A percentile compares a stretch with the other conserved stretches of the same genome.
phyloP scores from a whole-genome alignment of 2,113 vertebrate species.

The Callithrix jacchus region DNA sequence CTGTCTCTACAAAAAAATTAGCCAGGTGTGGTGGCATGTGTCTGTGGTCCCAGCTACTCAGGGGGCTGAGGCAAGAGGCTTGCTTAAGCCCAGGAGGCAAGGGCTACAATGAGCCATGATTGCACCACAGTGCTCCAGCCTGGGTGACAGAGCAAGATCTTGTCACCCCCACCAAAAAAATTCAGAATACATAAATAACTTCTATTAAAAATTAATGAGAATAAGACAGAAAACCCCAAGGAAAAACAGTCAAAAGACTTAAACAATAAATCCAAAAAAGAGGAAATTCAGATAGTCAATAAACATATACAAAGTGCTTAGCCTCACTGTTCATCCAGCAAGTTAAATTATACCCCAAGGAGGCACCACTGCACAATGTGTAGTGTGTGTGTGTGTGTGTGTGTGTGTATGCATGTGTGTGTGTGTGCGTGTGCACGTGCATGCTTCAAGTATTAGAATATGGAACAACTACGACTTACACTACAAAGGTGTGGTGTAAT shows the following conservation, averaged over 20 bases:
- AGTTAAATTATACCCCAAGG: not conserved
- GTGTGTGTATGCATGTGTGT: not conserved
- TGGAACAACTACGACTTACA: not conserved
- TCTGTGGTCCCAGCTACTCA: too few relatives aligned
- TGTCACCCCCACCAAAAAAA: too few relatives aligned
- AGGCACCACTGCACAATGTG: not conserved
- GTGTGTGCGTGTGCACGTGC: too few relatives aligned
- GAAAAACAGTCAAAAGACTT: not conserved
- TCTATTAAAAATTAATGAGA: not conserved
- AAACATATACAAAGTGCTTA: not conserved
- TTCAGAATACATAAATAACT: not conserved
- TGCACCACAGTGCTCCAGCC: too few relatives aligned
- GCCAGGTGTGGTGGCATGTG: too few relatives aligned
- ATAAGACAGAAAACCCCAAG: not conserved
- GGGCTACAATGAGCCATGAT: too few relatives aligned
- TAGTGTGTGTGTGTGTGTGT: too few relatives aligned
- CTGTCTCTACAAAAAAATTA: too few relatives aligned
- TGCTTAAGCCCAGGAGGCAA: too few relatives aligned
- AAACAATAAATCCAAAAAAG: not conserved
- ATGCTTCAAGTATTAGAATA: not conserved
- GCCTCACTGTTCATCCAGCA: not conserved
- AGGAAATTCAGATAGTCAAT: not conserved
- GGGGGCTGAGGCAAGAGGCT: too few relatives aligned
- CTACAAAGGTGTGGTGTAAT: too few relatives aligned
- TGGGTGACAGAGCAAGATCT: too few relatives aligned